Base-by-base conservation (phyloP, 2,888 invertebrate species). In the Papilio elwesi region DNA sequence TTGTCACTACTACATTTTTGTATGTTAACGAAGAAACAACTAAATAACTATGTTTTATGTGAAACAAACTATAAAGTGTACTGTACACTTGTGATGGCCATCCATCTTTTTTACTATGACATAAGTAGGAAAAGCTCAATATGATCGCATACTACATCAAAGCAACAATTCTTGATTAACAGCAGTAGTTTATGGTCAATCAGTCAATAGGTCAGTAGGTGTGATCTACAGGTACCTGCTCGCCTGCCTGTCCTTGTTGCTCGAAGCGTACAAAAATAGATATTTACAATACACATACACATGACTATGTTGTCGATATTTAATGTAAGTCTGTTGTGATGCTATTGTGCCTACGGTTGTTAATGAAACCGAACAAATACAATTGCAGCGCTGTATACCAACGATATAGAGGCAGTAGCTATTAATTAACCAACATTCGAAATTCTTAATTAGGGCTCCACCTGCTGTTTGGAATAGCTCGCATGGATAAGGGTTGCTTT, bases 381-480 rank as follows among this genome's bases (percentile, higher is more conserved):
- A 5, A 62, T 51, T 62, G 43, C 38, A 59, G 13, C 59, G n/a
- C 15, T 10, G 43, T 43, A 43, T 15, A 15, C 43, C 43, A 15
- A 52, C 15, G 7, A 62, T 43, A 43, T 62, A 62, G 38, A 59
- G 43, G 59, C 59, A 16, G 48, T 57, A 48, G 55, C 47, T 47
- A 76, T 79, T 84, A 85, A 84, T 85, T 85, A 85, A 80, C 77
- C 76, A 73, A 82, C 79, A 81, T 81, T 76, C 76, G 64, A 78
- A 80, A 78, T 81, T 79, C 78, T 79, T 83, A 86, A 87, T 85
- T 85, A 83, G 76, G 77, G 76, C 77, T 76, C 79, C 80, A 80
- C 80, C 79, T 81, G 80, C 81, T 80, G 64, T 68, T 64, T 52
- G 74, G 77, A 77, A 77, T 76, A 76, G 77, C 76, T 75, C 67